Evolutionary conservation across 2,113 vertebrate genomes (phyloP), one percentile per base, ranked within the genome.

Genomic region (Cephalopterus ornatus): DNA sequence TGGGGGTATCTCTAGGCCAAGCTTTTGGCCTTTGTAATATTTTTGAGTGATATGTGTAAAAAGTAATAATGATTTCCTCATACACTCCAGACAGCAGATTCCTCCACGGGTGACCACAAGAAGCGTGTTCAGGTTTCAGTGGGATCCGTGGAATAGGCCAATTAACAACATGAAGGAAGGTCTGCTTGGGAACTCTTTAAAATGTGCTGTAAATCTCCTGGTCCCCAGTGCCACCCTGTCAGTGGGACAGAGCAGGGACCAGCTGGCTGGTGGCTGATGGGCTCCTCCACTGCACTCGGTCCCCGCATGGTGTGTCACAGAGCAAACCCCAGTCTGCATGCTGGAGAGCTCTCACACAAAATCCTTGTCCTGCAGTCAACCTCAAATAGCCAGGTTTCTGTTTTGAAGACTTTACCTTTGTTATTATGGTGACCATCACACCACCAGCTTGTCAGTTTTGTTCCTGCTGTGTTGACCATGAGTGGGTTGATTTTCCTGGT

Each of bases 201-300:
- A 62, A 12, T 11, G 26, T 32, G 15, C 49, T 42, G 16, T 18
- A 8, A 41, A 62, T 50, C 61, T 52, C 19, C 24, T 4, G 58
- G 8, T 19, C 6, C 17, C 22, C 10, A 67, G 2, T 0, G 1
- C 32, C 42, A 33, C 27, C 11, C 5, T 1, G 2, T 12, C 19
- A 10, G 30, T 6, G 58, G 49, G 6, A 32, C 4, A 62, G 67
- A 56, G 72, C 8, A 4, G 33, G 37, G 52, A 6, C 5, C 35
- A 13, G 39, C 23, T 22, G 66, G 50, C n/a, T 37, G 27, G 56
- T 16, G 55, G 49, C 47, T 1, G 5, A 11, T 35, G 5, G 5
- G 14, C 58, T 72, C 13, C 39, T 53, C 18, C 0, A 5, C 47
- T 32, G 47, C 8, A 1, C 52, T 46, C 1, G 2, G 46, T 8